Base-by-base conservation (phyloP, 2,888 invertebrate genomes). In the Macrophya alboannulata region DNA sequence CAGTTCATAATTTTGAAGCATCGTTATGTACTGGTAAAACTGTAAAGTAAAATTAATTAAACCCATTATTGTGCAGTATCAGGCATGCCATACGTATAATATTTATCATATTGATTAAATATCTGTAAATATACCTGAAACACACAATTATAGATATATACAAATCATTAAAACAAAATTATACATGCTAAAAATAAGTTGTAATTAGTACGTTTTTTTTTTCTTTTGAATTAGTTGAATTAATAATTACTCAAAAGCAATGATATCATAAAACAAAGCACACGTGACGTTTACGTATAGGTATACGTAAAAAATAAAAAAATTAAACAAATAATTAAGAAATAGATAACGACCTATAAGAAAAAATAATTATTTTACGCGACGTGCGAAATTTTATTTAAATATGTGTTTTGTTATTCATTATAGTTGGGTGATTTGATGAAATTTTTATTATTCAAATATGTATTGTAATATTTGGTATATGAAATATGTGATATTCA, bases 291-390 rank as follows among this genome's bases (percentile, higher is more conserved):
- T 31, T 31, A 31, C 31, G n/a, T n/a, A 31, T 31, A n/a, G 6
- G n/a, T 55, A 55, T n/a, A 17, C n/a, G 55, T 55, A 55, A 55
- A 55, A n/a, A 55, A 55, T n/a, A 55, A 55, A n/a, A n/a, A 55
- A 55, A n/a, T n/a, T n/a, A n/a, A n/a, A n/a, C n/a, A n/a, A n/a
- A n/a, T n/a, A n/a, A n/a, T n/a, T n/a, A n/a, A n/a, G n/a, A n/a
- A 10, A 6, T 55, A 51, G 17, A 55, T 51, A 55, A 55, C n/a
- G 55, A 55, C n/a, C 55, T 55, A n/a, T n/a, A n/a, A n/a, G n/a
- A 2, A 17, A 55, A 31, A 31, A n/a, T n/a, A n/a, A n/a, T n/a
- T n/a, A 51, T 51, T 51, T 51, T 51, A 51, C 51, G 51, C n/a
- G 51, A 51, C 51, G 51, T n/a, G 51, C 51, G 51, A 51, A 8